These are phyloP conservation scores for Rhinella marina DNA, from an alignment of 2,797 vertebrate genomes.

Conservation along the genomic window DNA sequence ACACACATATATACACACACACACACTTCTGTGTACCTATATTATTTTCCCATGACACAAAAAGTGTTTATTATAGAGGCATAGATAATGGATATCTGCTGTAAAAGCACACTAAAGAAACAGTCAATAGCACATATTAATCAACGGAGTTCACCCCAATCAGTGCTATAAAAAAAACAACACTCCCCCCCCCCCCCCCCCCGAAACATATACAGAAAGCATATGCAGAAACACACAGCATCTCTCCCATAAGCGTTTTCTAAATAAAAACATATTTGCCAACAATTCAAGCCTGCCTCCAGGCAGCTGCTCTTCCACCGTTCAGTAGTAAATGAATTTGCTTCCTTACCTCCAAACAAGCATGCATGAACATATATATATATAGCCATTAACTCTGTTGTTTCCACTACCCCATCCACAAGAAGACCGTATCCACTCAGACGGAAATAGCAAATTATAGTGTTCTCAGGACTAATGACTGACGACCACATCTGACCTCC, in stretches of 20 bases:
- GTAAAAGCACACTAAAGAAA: not conserved
- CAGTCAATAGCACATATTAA: not conserved
- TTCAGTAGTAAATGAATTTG: slow-evolving; percentile 39
- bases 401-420: not conserved
- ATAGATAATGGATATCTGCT: not conserved
- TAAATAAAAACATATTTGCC: slow-evolving; percentile 27
- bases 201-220: not conserved
- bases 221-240: not conserved
- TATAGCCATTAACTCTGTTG: slow-evolving; percentile 33
- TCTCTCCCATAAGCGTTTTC: not conserved
- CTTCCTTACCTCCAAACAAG: slow-evolving; percentile 36
- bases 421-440: slow-evolving; percentile 14
- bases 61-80: not conserved
- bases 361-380: slow-evolving; percentile 35
- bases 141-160: not conserved
- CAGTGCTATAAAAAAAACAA: not conserved
- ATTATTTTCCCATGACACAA: not conserved
- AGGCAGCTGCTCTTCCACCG: slow-evolving; percentile 43
- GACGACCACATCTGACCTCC: slow-evolving; percentile 7
- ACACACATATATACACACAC: not conserved
- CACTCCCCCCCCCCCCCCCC: not conserved
- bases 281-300: slow-evolving; percentile 26
- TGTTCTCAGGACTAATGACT: slow-evolving; percentile 2
- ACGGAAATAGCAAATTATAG: slow-evolving; percentile 29
- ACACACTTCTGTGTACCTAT: too few relatives aligned